Evolutionary conservation across 1,140 invertebrate genomes (phyloP), one percentile per base, ranked within the genome.

Genomic region (Drosophila melanica): DNA sequence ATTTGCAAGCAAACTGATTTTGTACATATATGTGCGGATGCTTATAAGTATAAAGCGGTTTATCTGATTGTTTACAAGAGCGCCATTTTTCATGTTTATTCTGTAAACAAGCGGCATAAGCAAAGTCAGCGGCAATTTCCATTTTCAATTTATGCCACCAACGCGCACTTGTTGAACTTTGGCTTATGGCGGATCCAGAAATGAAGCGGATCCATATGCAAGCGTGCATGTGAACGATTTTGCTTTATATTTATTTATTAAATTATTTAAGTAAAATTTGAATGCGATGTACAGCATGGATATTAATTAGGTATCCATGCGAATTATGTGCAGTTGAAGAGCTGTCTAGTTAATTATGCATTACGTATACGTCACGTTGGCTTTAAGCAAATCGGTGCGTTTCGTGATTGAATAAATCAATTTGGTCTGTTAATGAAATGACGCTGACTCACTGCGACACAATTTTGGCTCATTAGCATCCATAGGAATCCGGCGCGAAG

Each of bases 1-100:
- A 57, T 44, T 57, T 30, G 51, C 39, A 71, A 54, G 37, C 42
- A 47, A 60, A 45, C 35, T 48, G 62, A 60, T 53, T 75, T 2
- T 41, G 11, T n/a, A 53, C 10, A n/a, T 69, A 41, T 58, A 60
- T 55, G 53, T 27, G 16, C 8, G 14, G 60, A 33, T 48, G 55
- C 59, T 57, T 64, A 51, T 62, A 62, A 57, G 70, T 48, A 48
- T 75, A 71, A 87, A 79, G 73, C 59, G 53, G 82, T 84, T 86
- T 86, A 86, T 82, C 84, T 74, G 79, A 69, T 73, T 86, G 84
- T 86, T 86, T 86, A 79, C 82, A 63, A 44, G 42, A 72, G 79
- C 63, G 73, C 69, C 70, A 64, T 81, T 87, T 77, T 87, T 50
- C 59, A 62, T 86, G 82, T 86, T 86, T 75, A 57, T 76, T 74